Conservation (phyloP, 2,797 vertebrate species). For the Falco biarmicus region DNA sequence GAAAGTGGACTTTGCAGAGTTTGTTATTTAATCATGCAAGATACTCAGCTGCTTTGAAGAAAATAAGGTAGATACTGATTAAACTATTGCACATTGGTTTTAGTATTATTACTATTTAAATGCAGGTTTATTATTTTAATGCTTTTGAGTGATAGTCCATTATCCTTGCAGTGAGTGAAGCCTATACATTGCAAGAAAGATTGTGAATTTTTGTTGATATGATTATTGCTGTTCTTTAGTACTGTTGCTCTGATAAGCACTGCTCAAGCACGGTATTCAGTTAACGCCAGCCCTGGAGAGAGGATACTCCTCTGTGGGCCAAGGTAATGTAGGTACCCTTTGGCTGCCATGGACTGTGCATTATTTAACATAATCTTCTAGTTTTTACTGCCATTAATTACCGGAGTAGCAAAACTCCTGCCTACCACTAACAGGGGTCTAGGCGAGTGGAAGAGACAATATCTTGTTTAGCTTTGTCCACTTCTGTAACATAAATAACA, state of each 20-base stretch:
- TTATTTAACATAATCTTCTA: not conserved
- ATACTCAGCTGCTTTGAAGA: constrained; percentile 16
- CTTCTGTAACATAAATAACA: not conserved
- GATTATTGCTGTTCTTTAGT: not conserved
- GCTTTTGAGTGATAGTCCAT: constrained; percentile 39
- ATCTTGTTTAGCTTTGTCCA: not conserved
- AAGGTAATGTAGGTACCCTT: not conserved
- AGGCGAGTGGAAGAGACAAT: not conserved
- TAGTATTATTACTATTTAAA: constrained; percentile 43
- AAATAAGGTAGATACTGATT: not conserved
- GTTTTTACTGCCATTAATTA: not conserved
- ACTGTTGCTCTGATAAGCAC: not conserved
- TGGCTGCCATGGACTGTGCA: not conserved
- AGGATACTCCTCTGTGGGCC: accelerated
- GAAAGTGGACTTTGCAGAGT: constrained; percentile 8
- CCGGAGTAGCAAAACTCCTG: not conserved
- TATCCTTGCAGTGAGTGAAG: not conserved
- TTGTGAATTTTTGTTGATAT: not conserved
- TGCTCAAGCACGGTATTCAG: not conserved
- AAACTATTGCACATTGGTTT: too few species aligned
- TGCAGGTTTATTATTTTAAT: constrained; percentile 13
- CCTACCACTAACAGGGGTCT: not conserved
- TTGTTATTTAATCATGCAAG: constrained; percentile 17
- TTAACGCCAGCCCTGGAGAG: not conserved
- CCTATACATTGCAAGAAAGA: not conserved